Evolutionary conservation across 2,113 vertebrate genomes (phyloP), one percentile per base, ranked within the genome.

Genomic region (Pteropus alecto): DNA sequence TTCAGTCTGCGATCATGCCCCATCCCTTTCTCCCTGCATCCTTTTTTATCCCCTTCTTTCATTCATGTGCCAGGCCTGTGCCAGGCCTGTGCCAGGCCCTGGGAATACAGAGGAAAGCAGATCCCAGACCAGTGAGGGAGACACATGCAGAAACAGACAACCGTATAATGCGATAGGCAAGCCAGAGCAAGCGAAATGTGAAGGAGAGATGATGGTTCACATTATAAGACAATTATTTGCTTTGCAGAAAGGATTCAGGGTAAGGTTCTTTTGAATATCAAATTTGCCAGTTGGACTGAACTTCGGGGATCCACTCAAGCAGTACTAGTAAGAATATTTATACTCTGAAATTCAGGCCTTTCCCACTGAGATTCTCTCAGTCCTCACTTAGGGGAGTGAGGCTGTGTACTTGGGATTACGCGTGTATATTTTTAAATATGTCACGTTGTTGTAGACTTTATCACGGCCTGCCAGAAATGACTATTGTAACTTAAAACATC

Each of bases 211-310:
- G 18, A 61, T 79, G 70, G 30, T 10, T 87, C 81, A 11, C 24
- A 9, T n/a, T 30, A 12, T 43, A 70, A 35, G 73, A 41, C 30
- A 84, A n/a, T 41, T 18, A 11, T 71, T 54, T 88, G 58, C 93
- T 90, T 85, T 96, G 93, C 54, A 91, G 35, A 79, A 93, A 95
- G 41, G 54, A 46, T 82, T 88, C 41, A 13, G 1, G 54, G 60
- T 56, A 30, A 93, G 70, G 24, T 89, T 16, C 56, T 83, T 81
- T 68, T 74, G 76, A 60, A 22, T 68, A 10, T 74, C 94, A 81
- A 14, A 24, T 19, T 12, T 70, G 41, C 68, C 61, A 33, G 35
- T 61, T 77, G 11, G 46, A 56, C 61, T 35, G 65, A 61, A 77
- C 26, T 90, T 82, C 28, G 14, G 78, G 38, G 41, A 85, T 30